These are phyloP conservation scores for Balaeniceps rex DNA, from an alignment of 2,113 vertebrate genomes.

Conservation along the genomic window DNA sequence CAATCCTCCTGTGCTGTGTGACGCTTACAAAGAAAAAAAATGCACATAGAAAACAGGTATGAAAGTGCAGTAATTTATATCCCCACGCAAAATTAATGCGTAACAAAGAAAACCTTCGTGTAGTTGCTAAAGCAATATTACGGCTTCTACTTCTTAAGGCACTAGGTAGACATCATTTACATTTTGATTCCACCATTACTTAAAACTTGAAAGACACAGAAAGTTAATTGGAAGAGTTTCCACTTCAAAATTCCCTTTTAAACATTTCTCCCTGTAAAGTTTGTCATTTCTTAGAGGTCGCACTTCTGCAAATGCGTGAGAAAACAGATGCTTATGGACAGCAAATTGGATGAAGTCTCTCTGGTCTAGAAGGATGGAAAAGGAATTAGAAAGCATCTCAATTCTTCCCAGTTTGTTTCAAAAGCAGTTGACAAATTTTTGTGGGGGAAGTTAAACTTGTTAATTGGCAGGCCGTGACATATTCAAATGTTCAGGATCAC, in stretches of 20 bases:
- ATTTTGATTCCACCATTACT: neutral
- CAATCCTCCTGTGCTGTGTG: neutral
- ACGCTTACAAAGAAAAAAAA: neutral
- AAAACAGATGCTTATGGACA: neutral
- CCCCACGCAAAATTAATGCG: neutral
- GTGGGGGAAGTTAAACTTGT: neutral
- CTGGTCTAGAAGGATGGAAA: neutral
- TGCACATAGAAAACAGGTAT: neutral
- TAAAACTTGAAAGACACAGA: neutral
- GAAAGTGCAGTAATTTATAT: neutral
- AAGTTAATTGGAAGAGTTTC: neutral
- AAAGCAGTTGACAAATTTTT: neutral
- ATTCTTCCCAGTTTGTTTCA: neutral
- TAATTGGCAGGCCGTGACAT: neutral
- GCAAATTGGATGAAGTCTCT: neutral
- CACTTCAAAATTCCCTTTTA: neutral
- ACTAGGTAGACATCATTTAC: neutral
- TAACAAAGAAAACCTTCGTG: neutral
- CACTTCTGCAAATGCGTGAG: neutral
- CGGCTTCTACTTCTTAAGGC: neutral
- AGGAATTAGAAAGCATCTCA: neutral
- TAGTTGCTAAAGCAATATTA: neutral
- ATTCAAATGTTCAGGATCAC: neutral
- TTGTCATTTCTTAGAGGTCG: neutral
- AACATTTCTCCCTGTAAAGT: neutral